A percentile compares a stretch with the other conserved stretches of the same genome.
phyloP scores from a whole-genome alignment of 2,888 invertebrate species.

The Aphidius colemani region DNA sequence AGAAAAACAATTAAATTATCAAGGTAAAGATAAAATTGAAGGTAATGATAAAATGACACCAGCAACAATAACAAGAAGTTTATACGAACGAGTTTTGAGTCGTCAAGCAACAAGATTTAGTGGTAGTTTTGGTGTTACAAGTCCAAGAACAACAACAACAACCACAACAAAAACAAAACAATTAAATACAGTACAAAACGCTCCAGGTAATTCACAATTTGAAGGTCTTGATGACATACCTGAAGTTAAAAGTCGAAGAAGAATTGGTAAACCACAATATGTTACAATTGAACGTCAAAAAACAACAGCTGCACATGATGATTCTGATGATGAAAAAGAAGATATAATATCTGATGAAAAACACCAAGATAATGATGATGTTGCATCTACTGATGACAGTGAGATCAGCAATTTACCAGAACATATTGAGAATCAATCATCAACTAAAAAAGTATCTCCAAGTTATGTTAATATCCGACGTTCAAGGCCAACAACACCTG shows the following conservation, averaged over 20 bases:
- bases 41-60: constrained; percentile 63
- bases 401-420: constrained; percentile 46
- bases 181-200: constrained; percentile 55
- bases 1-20: constrained; percentile 74
- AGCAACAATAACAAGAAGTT: constrained; percentile 72
- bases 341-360: constrained; percentile 46
- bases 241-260: constrained; percentile 56
- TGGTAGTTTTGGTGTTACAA: constrained; percentile 27
- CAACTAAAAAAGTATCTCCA: constrained; percentile 39
- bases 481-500: constrained; percentile 45
- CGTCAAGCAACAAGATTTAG: constrained; percentile 45
- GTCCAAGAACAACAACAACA: constrained; percentile 5
- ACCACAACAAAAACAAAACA: constrained; percentile 28
- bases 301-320: constrained; percentile 40
- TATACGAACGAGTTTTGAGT: constrained; percentile 76
- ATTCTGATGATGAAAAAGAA: constrained; percentile 42
- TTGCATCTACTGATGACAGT: constrained; percentile 50
- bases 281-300: constrained; percentile 73
- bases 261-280: constrained; percentile 68
- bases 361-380: constrained; percentile 59
- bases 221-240: constrained; percentile 57
- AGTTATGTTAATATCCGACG: constrained; percentile 55
- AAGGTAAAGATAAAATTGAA: constrained; percentile 57
- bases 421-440: constrained; percentile 19
- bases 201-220: constrained; percentile 65